A percentile compares a stretch with the other conserved stretches of the same genome.
Evolutionary conservation across 2,888 invertebrate species (phyloP).

Genomic region (Drosophila stalkeri): DNA sequence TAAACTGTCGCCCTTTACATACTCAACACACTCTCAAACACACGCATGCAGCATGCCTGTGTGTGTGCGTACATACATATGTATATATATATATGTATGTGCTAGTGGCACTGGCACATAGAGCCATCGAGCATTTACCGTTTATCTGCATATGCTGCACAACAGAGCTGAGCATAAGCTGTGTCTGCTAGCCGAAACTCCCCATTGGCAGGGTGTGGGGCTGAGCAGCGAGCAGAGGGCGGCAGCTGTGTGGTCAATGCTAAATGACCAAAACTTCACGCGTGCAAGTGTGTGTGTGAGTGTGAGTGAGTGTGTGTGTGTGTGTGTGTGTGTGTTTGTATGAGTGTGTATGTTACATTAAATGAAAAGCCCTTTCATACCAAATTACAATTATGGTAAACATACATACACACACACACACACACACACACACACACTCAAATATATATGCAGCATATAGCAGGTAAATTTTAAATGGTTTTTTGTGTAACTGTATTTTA

Average conservation of each 20-base stretch:
- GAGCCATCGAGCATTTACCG: slow-evolving; percentile 65
- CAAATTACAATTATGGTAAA: slow-evolving; percentile 76
- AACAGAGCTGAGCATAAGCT: slow-evolving; percentile 28
- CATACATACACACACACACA: slow-evolving; percentile 14
- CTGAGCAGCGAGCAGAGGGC: neutral
- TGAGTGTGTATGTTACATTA: slow-evolving; percentile 56
- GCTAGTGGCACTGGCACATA: slow-evolving; percentile 32
- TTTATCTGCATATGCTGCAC: slow-evolving; percentile 75
- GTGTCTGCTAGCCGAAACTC: slow-evolving; percentile 28
- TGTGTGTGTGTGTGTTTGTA: slow-evolving; percentile 5
- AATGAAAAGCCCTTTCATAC: slow-evolving; percentile 70
- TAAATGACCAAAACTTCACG: slow-evolving; percentile 54
- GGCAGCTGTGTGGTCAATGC: slow-evolving; percentile 45
- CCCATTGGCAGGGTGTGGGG: neutral
- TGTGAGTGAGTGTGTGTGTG: neutral
- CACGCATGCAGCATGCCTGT: neutral
- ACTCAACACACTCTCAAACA: slow-evolving; percentile 16
- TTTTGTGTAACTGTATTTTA: slow-evolving; percentile 40
- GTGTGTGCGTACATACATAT: neutral
- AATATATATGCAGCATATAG: neutral
- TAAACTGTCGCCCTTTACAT: slow-evolving; percentile 55
- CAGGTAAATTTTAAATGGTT: slow-evolving; percentile 30
- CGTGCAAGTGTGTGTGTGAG: neutral
- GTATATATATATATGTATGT: slow-evolving; percentile 3
- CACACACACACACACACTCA: slow-evolving; percentile 3